phyloP scores from a whole-genome alignment of 2,888 invertebrate genomes.

The Eubasilissa splendida region DNA sequence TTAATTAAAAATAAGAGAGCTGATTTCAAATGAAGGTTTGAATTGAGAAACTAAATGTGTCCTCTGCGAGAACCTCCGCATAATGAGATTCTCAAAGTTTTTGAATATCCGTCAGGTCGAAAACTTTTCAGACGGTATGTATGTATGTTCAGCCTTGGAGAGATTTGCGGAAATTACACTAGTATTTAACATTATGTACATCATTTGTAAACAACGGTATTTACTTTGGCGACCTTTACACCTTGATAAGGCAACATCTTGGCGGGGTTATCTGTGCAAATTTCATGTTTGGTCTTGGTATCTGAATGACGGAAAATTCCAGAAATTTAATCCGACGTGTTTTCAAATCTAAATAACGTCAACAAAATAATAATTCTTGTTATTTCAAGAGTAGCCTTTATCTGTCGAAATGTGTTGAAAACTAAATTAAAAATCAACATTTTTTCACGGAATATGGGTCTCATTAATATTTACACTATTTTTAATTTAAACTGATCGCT shows the following conservation, averaged over 20 bases:
- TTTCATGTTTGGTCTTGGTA: too few relatives aligned
- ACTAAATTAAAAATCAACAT: too few relatives aligned
- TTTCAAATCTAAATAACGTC: too few relatives aligned
- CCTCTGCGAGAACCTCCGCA: not conserved
- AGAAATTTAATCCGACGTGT: too few relatives aligned
- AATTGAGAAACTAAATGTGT: not conserved
- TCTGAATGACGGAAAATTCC: too few relatives aligned
- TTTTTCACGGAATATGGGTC: too few relatives aligned
- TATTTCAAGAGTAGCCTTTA: too few relatives aligned
- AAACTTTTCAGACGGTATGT: not conserved
- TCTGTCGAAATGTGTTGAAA: too few relatives aligned
- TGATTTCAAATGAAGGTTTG: not conserved
- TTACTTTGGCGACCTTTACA: not conserved
- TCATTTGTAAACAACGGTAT: not conserved
- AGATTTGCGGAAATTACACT: constrained; percentile 9
- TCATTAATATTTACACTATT: too few relatives aligned
- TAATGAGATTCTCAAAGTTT: constrained; percentile 26
- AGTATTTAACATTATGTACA: not conserved
- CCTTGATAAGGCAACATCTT: not conserved
- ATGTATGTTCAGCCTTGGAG: not conserved
- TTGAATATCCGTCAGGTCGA: constrained; percentile 26
- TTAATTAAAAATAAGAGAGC: constrained; percentile 6
- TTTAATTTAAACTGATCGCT: too few relatives aligned
- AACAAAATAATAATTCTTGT: too few relatives aligned
- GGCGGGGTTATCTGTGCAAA: too few relatives aligned